Evolutionary conservation across 2,888 invertebrate species (phyloP).

Genomic region (Eurois occulta): DNA sequence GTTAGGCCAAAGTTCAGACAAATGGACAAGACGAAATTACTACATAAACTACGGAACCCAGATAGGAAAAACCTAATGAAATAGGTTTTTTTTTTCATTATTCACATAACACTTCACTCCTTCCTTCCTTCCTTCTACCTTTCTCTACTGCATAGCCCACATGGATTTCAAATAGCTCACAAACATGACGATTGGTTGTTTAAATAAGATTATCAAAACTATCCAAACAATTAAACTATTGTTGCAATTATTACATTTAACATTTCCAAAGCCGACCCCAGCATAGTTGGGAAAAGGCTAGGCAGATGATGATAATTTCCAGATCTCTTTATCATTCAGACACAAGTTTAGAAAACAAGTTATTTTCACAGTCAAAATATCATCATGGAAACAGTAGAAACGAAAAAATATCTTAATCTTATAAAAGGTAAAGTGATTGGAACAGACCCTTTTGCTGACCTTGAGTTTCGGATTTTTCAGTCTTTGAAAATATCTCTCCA

Average conservation of each 20-base stretch:
- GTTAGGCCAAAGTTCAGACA: not conserved
- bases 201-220: slow-evolving; percentile 47
- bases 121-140: too few species aligned
- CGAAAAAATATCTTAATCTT: slow-evolving; percentile 50
- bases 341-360: slow-evolving; percentile 30
- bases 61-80: slow-evolving; percentile 14
- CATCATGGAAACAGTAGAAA: slow-evolving; percentile 30
- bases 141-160: slow-evolving; percentile 39
- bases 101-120: slow-evolving; percentile 23
- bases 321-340: slow-evolving; percentile 6
- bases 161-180: slow-evolving; percentile 1
- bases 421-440: slow-evolving; percentile 75
- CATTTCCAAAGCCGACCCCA: not conserved
- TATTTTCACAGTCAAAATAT: slow-evolving; percentile 52
- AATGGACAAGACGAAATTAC: not conserved
- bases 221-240: slow-evolving; percentile 31
- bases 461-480: slow-evolving; percentile 96
- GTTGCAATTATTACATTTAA: slow-evolving; percentile 1
- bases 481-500: slow-evolving; percentile 98
- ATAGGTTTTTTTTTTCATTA: slow-evolving; percentile 25
- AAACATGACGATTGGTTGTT: slow-evolving; percentile 58
- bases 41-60: slow-evolving; percentile 49
- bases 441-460: slow-evolving; percentile 91
- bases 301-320: not conserved
- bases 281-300: not conserved